Conservation (phyloP, 2,797 vertebrate genomes). For the Euphonia xanthogaster region DNA sequence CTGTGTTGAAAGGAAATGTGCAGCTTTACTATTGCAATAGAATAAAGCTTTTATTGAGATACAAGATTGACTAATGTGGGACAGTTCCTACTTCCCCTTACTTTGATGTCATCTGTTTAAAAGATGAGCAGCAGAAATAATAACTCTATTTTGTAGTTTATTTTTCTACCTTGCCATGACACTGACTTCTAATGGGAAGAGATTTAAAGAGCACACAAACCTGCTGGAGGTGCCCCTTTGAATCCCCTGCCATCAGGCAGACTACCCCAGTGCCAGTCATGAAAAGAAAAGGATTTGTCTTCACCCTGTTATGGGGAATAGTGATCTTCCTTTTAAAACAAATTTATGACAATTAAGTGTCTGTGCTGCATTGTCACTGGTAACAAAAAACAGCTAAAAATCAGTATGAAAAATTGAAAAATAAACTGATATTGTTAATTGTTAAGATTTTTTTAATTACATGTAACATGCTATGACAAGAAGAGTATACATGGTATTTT, state of each 20-base stretch:
- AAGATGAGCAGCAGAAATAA: not conserved
- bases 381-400: not conserved
- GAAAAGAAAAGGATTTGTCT: not conserved
- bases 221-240: not conserved
- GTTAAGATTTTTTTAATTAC: not conserved
- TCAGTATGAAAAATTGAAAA: not conserved
- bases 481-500: not conserved
- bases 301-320: not conserved
- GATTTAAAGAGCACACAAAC: not conserved
- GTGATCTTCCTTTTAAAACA: not conserved
- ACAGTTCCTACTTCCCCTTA: slow-evolving; percentile 31
- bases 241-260: not conserved
- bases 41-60: slow-evolving; percentile 15
- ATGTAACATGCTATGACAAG: not conserved
- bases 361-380: not conserved
- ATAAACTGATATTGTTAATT: not conserved
- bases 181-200: not conserved
- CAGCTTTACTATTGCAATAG: slow-evolving; percentile 13
- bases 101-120: slow-evolving; percentile 43
- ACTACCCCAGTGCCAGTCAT: not conserved
- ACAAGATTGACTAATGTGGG: slow-evolving; percentile 40
- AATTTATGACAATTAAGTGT: not conserved
- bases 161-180: not conserved
- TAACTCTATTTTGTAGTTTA: not conserved
- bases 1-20: not conserved